Base-by-base conservation (phyloP, 2,797 vertebrate species). In the Oceanodroma leucorhoa region DNA sequence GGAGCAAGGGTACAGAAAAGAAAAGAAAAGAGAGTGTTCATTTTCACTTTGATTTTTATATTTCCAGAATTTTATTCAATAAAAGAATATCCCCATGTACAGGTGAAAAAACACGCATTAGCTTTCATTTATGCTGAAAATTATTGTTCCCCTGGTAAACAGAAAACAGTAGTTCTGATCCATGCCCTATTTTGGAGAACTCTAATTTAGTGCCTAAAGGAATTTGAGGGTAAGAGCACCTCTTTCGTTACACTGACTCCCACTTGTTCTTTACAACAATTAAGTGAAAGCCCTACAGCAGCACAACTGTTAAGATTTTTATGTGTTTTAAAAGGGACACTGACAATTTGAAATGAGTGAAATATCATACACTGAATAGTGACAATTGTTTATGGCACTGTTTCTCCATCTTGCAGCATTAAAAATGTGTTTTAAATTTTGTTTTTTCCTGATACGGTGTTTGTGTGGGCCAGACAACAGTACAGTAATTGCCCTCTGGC, bases 251-350 rank as follows among this genome's bases (percentile, higher is more conserved):
- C 90, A 36, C 66, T 67, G 70, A 80, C 71, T 95, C 92, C 92
- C 87, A 94, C 84, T 95, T 96, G 87, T 89, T 96, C 95, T 95
- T 92, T 90, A 83, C 67, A 93, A 87, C 92, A 95, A 85, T 92
- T 93, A 95, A 91, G 67, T 57, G 64, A 70, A 80, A 95, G 71
- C 86, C 89, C 81, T 93, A 78, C 64, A 93, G 90, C 92, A 85
- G 81, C 81, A 55, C 55, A 94, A 84, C 73, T 92, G 70, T 72
- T 95, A 92, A 83, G 89, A 67, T 83, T 94, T 93, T 97, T 90
- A 93, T 94, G 64, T 75, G 75, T 87, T 71, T 92, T 94, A 64
- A 94, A 93, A 96, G 75, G 78, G 87, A 87, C 57, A 83, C 64
- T 77, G 71, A 66, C 64, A 71, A 66, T 92, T 71, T 80, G 71